Base-by-base conservation (phyloP, 1,140 invertebrate species). In the Thaumatotibia leucotreta region DNA sequence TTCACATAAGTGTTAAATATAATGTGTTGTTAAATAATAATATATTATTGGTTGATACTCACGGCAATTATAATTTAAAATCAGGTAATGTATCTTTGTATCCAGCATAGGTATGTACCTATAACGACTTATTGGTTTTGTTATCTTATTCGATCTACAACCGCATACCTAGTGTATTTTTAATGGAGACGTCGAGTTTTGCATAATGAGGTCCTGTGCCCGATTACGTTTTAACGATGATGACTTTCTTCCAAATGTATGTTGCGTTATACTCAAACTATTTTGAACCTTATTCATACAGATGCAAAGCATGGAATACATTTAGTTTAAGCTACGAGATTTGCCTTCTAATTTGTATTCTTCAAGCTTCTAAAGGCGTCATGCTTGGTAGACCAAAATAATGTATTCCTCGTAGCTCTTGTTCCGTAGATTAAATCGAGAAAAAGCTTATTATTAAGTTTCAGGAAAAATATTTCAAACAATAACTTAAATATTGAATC, bases 151-250 rank as follows among this genome's bases (percentile, higher is more conserved):
- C n/a, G 10, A 58, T n/a, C 52, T 31, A 17, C n/a, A 58, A 65
- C 63, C 61, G 65, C 72, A 70, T 66, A 64, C 72, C 69, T 66
- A 64, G 67, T 68, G 70, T 72, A 68, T 76, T 49, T 70, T 27
- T 75, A 84, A 84, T 81, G 74, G 71, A 82, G 77, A 79, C 74
- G 73, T 69, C 72, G 76, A 73, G 68, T 73, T 84, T 83, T 79
- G 74, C 83, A 85, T 87, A 87, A 85, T 85, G 79, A 80, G 82
- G 77, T 76, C 74, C 77, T 80, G 80, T 84, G 82, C 77, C 76
- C 75, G 82, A 85, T 86, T 85, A 83, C 80, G 73, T 80, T 83
- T 82, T 87, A 85, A 87, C 77, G 84, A 86, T 82, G 83, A 84
- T 83, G 82, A 81, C 77, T 84, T 75, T 72, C 68, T 77, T 73